A percentile compares a stretch with the other conserved stretches of the same genome.
These are phyloP conservation scores for Nemotelus pantherinus DNA, from an alignment of 2,888 invertebrate genomes.

Conservation along the genomic window DNA sequence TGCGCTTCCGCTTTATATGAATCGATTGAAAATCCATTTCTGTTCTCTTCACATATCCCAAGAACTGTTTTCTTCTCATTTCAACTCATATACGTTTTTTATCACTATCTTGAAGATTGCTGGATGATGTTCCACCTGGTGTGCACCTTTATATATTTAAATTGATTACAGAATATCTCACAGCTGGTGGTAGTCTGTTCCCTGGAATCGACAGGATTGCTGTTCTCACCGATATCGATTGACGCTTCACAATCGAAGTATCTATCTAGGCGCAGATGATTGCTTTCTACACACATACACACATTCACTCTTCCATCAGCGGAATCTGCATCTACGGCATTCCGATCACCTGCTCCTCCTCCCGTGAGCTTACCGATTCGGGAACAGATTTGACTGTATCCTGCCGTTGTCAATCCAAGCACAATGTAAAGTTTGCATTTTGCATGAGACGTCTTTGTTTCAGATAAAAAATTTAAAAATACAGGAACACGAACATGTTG, in stretches of 20 bases:
- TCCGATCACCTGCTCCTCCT: background rate
- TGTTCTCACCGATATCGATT: conserved; percentile 3
- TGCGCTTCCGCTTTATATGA: too few relatives aligned
- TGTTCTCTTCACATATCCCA: too few relatives aligned
- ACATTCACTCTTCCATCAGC: background rate
- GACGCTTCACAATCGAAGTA: background rate
- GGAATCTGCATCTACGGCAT: background rate
- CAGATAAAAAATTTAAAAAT: conserved; percentile 40
- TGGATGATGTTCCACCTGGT: conserved; percentile 36
- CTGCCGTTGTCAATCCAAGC: background rate
- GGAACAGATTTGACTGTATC: background rate
- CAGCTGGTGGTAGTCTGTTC: conserved; percentile 26
- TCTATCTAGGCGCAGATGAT: background rate
- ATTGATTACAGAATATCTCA: conserved; percentile 43
- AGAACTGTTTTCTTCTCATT: too few relatives aligned
- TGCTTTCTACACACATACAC: background rate
- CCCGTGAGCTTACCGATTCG: background rate
- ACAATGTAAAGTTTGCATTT: conserved; percentile 42
- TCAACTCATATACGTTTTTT: background rate
- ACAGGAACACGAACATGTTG: conserved; percentile 28
- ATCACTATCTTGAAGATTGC: conserved; percentile 1
- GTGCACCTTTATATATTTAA: conserved; percentile 38
- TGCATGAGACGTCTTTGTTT: conserved; percentile 38
- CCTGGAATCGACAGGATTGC: background rate
- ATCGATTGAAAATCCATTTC: too few relatives aligned